These are phyloP conservation scores for Metopolophium dirhodum DNA, from an alignment of 1,140 invertebrate species.

Conservation along the genomic window DNA sequence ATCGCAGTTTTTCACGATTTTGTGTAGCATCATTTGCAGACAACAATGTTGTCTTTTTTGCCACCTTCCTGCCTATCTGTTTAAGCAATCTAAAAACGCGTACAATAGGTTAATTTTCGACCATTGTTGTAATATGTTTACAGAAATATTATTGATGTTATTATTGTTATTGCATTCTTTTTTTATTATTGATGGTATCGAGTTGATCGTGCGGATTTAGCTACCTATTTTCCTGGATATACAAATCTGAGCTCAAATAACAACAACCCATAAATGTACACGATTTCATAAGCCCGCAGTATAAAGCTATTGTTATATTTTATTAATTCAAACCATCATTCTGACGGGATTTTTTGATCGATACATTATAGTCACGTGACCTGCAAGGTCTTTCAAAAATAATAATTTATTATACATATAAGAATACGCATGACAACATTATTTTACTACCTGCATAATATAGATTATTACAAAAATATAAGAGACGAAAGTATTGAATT, in stretches of 20 bases:
- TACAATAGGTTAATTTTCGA: constrained; percentile 40
- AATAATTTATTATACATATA: neutral
- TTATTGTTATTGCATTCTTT: neutral
- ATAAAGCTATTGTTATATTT: constrained; percentile 15
- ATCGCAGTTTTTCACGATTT: constrained; percentile 16
- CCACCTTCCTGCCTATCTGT: constrained; percentile 8
- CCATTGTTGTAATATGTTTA: constrained; percentile 35
- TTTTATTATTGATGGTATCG: constrained; percentile 39
- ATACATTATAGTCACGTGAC: neutral
- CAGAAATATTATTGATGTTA: constrained; percentile 60
- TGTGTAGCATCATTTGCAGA: neutral
- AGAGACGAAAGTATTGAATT: neutral
- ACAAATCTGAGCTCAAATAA: constrained; percentile 10
- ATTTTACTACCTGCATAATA: neutral
- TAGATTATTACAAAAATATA: neutral
- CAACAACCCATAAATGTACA: neutral
- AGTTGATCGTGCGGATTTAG: constrained; percentile 37
- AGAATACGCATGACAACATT: neutral
- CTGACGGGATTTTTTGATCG: neutral
- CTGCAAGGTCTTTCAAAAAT: neutral
- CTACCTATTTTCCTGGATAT: constrained; percentile 46
- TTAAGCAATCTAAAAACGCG: neutral
- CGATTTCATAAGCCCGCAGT: neutral
- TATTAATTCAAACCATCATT: neutral
- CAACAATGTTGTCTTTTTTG: neutral